Evolutionary conservation across 2,888 invertebrate genomes (phyloP).

Genomic region (Bembecia ichneumoniformis): DNA sequence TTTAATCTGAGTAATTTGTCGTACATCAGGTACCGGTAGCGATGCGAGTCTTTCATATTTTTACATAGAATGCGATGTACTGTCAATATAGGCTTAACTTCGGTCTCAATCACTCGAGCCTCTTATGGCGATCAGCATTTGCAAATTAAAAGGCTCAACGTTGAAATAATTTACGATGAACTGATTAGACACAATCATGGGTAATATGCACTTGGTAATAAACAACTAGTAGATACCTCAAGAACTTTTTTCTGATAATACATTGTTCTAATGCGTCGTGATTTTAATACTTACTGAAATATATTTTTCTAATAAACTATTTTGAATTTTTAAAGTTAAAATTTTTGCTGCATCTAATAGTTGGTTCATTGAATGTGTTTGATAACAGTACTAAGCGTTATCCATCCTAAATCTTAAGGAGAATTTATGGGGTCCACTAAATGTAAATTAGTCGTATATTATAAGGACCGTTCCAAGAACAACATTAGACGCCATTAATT

Average conservation of each 20-base stretch:
- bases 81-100: slow-evolving; percentile 48
- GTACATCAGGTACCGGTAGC: slow-evolving; percentile 26
- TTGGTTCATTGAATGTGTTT: too few species aligned
- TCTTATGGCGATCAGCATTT: slow-evolving; percentile 46
- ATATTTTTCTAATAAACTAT: too few species aligned
- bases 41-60: slow-evolving; percentile 56
- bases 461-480: slow-evolving; percentile 43
- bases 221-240: too few species aligned
- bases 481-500: slow-evolving; percentile 62
- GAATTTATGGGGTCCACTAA: slow-evolving; percentile 16
- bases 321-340: too few species aligned
- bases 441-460: slow-evolving; percentile 53
- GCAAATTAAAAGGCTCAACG: slow-evolving; percentile 43
- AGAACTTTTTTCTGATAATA: not conserved
- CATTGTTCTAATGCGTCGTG: not conserved
- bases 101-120: slow-evolving; percentile 60
- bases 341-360: too few species aligned
- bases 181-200: not conserved
- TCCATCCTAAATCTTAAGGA: not conserved
- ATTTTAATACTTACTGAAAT: too few species aligned
- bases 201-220: not conserved
- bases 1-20: slow-evolving; percentile 21
- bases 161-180: not conserved
- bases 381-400: too few species aligned
- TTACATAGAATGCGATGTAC: slow-evolving; percentile 65